Conservation (phyloP, 1,140 invertebrate species). For the Scylla paramamosain region DNA sequence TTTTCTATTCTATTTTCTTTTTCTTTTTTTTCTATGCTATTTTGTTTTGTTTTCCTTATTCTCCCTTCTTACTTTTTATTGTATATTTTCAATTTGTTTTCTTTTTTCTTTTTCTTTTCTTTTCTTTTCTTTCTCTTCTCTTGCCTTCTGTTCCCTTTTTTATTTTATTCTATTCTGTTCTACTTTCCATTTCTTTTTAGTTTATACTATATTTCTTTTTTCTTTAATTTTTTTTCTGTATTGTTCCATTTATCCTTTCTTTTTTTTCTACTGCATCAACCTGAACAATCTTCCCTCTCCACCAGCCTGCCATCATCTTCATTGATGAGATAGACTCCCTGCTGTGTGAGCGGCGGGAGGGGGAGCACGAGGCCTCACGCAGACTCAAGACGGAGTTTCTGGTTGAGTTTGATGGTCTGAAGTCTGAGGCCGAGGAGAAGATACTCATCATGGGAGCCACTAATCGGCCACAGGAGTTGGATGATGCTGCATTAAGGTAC, state of each 20-base stretch:
- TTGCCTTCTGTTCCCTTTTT: no score
- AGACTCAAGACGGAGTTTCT: constrained; percentile 99
- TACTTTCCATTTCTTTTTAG: no score
- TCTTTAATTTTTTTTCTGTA: no score
- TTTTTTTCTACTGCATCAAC: neutral
- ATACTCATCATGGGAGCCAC: constrained; percentile 98
- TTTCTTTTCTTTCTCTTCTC: no score
- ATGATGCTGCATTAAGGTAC: constrained; percentile 91
- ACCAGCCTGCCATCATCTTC: constrained; percentile 94
- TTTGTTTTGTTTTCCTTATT: no score
- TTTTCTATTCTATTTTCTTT: no score
- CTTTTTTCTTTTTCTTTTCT: no score
- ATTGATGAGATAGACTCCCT: constrained; percentile 98
- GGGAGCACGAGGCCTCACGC: constrained; percentile 96
- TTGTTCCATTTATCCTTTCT: neutral
- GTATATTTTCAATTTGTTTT: no score
- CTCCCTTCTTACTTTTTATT: no score
- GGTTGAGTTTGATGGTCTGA: constrained; percentile 96
- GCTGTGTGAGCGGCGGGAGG: constrained; percentile 92
- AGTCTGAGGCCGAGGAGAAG: constrained; percentile 90
- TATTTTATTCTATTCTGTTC: no score
- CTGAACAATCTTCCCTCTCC: constrained; percentile 1
- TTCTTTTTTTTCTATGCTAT: no score
- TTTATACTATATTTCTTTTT: no score
- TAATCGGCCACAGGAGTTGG: constrained; percentile 94